Base-by-base conservation (phyloP, 92 coral and sea anemone genomes). In the Porites rus region DNA sequence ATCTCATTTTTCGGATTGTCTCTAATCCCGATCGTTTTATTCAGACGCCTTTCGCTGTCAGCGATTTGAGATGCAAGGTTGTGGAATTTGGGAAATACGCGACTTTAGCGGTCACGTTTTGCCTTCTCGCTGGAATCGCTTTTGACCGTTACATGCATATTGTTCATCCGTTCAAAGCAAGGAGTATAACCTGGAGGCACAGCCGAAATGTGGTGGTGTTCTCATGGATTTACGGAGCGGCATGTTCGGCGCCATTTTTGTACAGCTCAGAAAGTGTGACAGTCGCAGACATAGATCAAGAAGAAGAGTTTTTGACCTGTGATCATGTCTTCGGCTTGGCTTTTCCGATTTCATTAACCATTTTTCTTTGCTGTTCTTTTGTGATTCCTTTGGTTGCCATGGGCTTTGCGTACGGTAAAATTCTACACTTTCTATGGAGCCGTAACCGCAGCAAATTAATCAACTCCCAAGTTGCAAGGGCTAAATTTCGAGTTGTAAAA, bases 121-220 rank as follows among this genome's bases (percentile, higher is more conserved):
- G 71, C n/a, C 63, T 73, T 17, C 78, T 87, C n/a, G 53, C 72
- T 20, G 90, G 85, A 14, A 80, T 79, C 52, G 77, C 90, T 1
- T 63, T 87, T 38, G 86, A 87, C 51, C 85, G 90, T 0, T 87
- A 87, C 65, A 24, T 80, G 1, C 84, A 87, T 18, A 79, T 80
- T 64, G 78, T 80, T 22, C 71, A 65, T 18, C 86, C 90, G 13
- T 20, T 89, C 51, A 85, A 31, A 79, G 92, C 92, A 20, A 79
- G 78, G 43, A n/a, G 54, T 0, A 16, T 89, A 58, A 89, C 89
- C 10, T 89, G 92, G 92, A 89, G 72, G 53, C 89, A 72, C 11
- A 89, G 92, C 50, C 46, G 81, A 56, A 89, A 85, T 60, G 50
- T 85, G 16, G 65, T 89, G 9, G 12, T n/a, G 1, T 1, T 85